These are phyloP conservation scores for Marisa cornuarietis DNA, from an alignment of 1,140 invertebrate genomes.

Conservation along the genomic window DNA sequence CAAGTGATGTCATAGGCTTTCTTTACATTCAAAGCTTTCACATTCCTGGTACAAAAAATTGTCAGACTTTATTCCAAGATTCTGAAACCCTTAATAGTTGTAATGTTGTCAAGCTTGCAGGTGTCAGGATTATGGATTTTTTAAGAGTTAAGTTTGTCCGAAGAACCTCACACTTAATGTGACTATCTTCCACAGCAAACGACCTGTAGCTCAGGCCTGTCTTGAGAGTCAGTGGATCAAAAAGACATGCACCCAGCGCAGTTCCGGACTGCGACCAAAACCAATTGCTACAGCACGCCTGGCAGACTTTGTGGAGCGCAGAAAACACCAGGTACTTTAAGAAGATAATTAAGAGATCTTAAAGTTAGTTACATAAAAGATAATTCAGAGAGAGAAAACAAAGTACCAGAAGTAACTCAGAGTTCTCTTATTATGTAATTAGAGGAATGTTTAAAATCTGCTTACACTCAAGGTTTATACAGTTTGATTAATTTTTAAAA, in stretches of 20 bases:
- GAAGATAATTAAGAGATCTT: not conserved
- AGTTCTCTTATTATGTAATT: not conserved
- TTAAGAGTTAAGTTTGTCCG: not conserved
- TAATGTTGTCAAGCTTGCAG: not conserved
- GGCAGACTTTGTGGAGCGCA: slow-evolving; percentile 58
- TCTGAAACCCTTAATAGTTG: not conserved
- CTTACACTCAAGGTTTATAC: not conserved
- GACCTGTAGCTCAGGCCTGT: slow-evolving; percentile 56
- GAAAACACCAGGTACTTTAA: slow-evolving; percentile 45
- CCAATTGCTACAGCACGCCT: slow-evolving; percentile 56
- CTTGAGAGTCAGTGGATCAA: slow-evolving; percentile 58
- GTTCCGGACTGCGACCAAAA: slow-evolving; percentile 43
- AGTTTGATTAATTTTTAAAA: not conserved
- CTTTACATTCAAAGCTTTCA: too few relatives aligned
- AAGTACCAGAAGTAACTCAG: not conserved
- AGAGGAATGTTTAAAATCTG: not conserved
- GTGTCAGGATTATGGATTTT: not conserved
- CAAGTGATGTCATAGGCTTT: too few relatives aligned
- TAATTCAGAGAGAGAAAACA: too few relatives aligned
- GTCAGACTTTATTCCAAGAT: not conserved
- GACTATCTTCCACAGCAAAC: slow-evolving; percentile 40
- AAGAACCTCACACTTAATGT: slow-evolving; percentile 11
- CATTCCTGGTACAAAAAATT: too few relatives aligned
- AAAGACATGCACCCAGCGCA: slow-evolving; percentile 38
- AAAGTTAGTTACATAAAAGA: not conserved